A percentile compares a stretch with the other conserved stretches of the same genome.
These are phyloP conservation scores for Drosophila sproati DNA, from an alignment of 1,140 invertebrate genomes.

Conservation along the genomic window DNA sequence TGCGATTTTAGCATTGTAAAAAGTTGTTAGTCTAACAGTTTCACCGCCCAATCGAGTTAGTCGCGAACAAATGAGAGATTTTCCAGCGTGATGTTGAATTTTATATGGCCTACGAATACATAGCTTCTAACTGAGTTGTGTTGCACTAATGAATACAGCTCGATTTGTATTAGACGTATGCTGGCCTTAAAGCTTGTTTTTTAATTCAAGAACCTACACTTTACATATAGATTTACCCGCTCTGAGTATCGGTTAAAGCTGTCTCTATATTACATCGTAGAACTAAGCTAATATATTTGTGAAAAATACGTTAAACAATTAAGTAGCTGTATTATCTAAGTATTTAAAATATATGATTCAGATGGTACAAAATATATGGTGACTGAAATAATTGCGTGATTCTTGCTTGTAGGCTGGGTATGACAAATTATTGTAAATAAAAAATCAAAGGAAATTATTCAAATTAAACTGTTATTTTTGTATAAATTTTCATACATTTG, in stretches of 20 bases:
- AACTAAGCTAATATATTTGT: constrained; percentile 60
- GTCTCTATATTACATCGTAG: constrained; percentile 41
- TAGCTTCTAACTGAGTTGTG: constrained; percentile 1
- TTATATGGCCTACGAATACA: constrained; percentile 57
- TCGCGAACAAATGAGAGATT: constrained; percentile 57
- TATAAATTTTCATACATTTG: no score
- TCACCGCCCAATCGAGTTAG: constrained; percentile 59
- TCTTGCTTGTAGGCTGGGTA: not conserved
- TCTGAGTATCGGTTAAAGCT: constrained; percentile 30
- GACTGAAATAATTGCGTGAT: not conserved
- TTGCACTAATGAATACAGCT: constrained; percentile 31
- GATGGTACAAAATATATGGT: not conserved
- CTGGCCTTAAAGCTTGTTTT: not conserved
- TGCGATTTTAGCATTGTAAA: constrained; percentile 25
- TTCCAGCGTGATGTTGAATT: constrained; percentile 39
- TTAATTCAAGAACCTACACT: no score
- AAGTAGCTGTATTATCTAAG: not conserved
- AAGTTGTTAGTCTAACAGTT: constrained; percentile 32
- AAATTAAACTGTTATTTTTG: no score
- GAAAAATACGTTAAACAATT: constrained; percentile 56
- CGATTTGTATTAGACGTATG: not conserved
- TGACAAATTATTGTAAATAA: not conserved
- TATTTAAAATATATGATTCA: not conserved
- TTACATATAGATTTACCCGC: constrained; percentile 5
- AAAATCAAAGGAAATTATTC: not conserved